phyloP scores from a whole-genome alignment of 2,113 vertebrate genomes.

The Herpailurus yagouaroundi region DNA sequence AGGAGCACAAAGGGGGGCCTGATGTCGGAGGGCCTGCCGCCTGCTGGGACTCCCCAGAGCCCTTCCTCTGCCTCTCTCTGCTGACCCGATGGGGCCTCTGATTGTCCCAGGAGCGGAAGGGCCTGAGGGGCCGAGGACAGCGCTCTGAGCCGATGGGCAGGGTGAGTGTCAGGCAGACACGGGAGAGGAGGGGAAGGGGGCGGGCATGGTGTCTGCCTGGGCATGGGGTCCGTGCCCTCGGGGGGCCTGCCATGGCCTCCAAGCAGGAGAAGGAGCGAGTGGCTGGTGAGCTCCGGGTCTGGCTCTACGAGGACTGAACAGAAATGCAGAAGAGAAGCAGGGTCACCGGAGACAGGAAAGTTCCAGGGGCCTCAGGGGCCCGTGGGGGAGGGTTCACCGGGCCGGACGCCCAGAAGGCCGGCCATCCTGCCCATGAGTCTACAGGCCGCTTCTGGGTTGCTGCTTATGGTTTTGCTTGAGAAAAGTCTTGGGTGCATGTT shows the following conservation, averaged over 20 bases:
- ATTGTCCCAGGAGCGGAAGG: too few species aligned
- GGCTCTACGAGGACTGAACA: neutral
- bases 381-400: neutral
- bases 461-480: neutral
- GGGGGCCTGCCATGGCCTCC: rapidly evolving
- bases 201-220: rapidly evolving
- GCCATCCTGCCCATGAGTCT: neutral
- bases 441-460: neutral
- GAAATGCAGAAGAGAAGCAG: too few species aligned
- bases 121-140: neutral
- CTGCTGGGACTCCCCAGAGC: neutral
- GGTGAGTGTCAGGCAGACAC: neutral
- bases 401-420: neutral
- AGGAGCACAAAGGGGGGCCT: neutral
- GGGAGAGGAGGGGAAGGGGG: neutral
- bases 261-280: neutral
- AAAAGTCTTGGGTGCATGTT: neutral
- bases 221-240: rapidly evolving
- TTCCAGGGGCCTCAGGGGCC: rapidly evolving
- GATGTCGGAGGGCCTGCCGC: neutral
- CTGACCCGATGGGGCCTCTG: neutral
- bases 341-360: too few species aligned
- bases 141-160: rapidly evolving
- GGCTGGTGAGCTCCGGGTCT: too few species aligned
- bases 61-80: neutral